phyloP scores from a whole-genome alignment of 2,113 vertebrate species.

The Crotalus viridis region DNA sequence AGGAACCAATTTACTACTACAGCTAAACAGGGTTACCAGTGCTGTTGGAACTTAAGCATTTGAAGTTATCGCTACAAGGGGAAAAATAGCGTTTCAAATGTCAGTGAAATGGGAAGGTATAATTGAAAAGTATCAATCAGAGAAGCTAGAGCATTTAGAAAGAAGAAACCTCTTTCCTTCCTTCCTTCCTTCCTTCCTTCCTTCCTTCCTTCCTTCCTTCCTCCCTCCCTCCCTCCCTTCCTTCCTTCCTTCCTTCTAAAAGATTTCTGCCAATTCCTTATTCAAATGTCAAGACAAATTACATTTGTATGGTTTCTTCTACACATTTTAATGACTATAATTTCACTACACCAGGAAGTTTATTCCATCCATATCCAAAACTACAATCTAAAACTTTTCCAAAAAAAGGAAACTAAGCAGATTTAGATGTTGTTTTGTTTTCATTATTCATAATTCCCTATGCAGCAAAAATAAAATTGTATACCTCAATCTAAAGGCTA shows the following conservation, averaged over 20 bases:
- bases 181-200: slow-evolving; percentile 8
- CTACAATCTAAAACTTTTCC: background rate
- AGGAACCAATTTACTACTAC: slow-evolving; percentile 98
- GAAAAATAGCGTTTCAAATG: slow-evolving; percentile 96
- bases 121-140: slow-evolving; percentile 99
- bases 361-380: slow-evolving; percentile 3
- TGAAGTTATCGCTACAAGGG: slow-evolving; percentile 89
- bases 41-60: slow-evolving; percentile 94
- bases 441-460: background rate
- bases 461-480: background rate
- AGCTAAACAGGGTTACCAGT: slow-evolving; percentile 94
- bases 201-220: background rate
- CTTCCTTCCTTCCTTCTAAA: slow-evolving; percentile 27
- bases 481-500: background rate
- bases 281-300: slow-evolving; percentile 36
- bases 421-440: background rate
- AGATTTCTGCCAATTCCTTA: slow-evolving; percentile 23
- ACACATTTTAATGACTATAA: slow-evolving; percentile 12
- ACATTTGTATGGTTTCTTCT: slow-evolving; percentile 35
- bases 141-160: slow-evolving; percentile 83
- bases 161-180: slow-evolving; percentile 42
- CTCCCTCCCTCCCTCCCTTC: background rate
- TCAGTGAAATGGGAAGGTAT: slow-evolving; percentile 91
- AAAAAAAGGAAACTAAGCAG: slow-evolving; percentile 38
- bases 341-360: slow-evolving; percentile 26